phyloP scores from a whole-genome alignment of 2,888 invertebrate species.

The Toxonevra muliebris region DNA sequence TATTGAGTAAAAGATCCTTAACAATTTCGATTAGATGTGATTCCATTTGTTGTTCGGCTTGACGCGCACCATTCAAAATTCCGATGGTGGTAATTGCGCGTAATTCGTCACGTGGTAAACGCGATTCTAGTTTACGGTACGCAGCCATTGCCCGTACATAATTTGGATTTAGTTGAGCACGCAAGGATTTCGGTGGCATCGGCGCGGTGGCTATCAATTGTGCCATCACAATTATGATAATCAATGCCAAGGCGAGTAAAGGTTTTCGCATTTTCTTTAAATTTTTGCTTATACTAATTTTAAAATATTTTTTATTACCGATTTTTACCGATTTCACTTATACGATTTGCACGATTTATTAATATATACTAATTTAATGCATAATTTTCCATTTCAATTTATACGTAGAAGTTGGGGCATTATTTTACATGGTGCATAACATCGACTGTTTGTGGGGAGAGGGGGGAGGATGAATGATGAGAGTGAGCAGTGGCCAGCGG shows the following conservation, averaged over 20 bases:
- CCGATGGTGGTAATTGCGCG: conserved; percentile 56
- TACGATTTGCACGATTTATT: not conserved
- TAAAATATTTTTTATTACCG: not conserved
- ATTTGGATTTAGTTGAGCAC: conserved; percentile 51
- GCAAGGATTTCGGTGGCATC: conserved; percentile 37
- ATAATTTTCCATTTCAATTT: conserved; percentile 34
- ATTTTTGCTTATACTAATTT: not conserved
- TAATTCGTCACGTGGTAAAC: conserved; percentile 53
- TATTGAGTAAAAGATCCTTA: conserved; percentile 52
- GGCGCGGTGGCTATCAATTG: conserved; percentile 40
- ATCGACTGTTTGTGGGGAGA: too few relatives aligned
- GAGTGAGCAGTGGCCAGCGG: conserved; percentile 18
- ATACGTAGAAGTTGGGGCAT: conserved; percentile 31
- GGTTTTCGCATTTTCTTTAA: conserved; percentile 35
- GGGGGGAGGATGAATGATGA: not conserved
- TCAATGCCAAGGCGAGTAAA: conserved; percentile 29
- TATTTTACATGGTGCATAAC: not conserved
- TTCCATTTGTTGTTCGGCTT: conserved; percentile 59
- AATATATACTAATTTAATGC: conserved; percentile 37
- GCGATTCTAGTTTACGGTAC: conserved; percentile 55
- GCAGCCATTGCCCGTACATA: conserved; percentile 55
- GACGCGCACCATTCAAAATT: conserved; percentile 57
- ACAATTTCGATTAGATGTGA: conserved; percentile 52
- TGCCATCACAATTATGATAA: conserved; percentile 30
- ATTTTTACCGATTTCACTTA: not conserved